Evolutionary conservation across 1,140 invertebrate genomes (phyloP), one percentile per base, ranked within the genome.

Genomic region (Bombus superbus): DNA sequence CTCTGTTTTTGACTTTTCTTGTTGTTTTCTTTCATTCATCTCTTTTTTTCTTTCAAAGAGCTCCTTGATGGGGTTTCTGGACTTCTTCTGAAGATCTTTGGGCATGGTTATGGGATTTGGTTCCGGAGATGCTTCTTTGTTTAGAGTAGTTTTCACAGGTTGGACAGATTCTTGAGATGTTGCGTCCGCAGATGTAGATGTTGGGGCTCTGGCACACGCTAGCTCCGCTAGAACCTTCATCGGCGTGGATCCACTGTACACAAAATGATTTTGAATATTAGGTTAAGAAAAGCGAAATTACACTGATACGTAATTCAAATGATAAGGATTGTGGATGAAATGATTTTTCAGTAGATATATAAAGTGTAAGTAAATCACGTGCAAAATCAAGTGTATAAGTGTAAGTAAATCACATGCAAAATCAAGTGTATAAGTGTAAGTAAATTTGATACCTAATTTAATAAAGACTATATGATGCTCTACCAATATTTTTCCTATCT

Each of bases 221-320:
- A 95, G 79, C 86, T 95, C 95, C 10, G 95, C 95, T n/a, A 95
- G 77, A 3, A 95, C 92, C 74, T 95, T 95, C 94, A 95, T 95
- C 15, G 95, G 94, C 40, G 93, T 92, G 3, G 95, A 95, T 47
- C 93, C 93, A 90, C 94, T 95, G 86, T 40, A 91, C 91, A 90
- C 53, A 86, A 28, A 74, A 77, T 44, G 3, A 35, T 32, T 44
- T 42, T 25, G 3, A 71, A 4, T 44, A 59, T 57, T 68, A 68
- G 18, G 3, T 38, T 22, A 53, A 18, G 18, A 8, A 53, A 53
- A 53, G 15, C 47, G 18, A 53, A 22, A 53, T 22, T 22, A 53
- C 47, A 53, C 1, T 8, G 18, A 53, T 53, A 53, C 18, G 47
- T 22, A 22, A 53, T 22, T 53, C 47, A 18, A 6, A 53, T 53